phyloP scores from a whole-genome alignment of 1,140 invertebrate genomes.

The Drosophila ananassae region DNA sequence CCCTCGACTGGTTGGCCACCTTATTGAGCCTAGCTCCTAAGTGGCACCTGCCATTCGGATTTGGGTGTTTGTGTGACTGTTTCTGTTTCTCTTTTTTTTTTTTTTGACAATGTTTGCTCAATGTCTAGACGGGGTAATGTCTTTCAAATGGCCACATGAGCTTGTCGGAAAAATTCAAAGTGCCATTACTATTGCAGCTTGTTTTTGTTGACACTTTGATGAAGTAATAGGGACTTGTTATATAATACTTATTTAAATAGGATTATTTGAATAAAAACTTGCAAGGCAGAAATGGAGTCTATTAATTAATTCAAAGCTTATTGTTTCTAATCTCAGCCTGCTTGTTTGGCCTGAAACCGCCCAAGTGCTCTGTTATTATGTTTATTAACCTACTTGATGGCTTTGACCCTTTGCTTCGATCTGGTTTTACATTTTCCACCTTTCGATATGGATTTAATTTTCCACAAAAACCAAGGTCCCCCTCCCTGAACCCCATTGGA shows the following conservation, averaged over 20 bases:
- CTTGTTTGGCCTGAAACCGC: background rate
- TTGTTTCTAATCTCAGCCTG: background rate
- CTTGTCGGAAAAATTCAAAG: slow-evolving; percentile 70
- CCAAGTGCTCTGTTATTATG: slow-evolving; percentile 6
- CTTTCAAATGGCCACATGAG: slow-evolving; percentile 28
- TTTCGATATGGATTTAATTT: slow-evolving; percentile 22
- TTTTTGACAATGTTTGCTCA: slow-evolving; percentile 74
- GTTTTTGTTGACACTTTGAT: slow-evolving; percentile 19
- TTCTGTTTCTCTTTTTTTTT: slow-evolving; percentile 16
- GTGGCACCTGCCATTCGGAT: slow-evolving; percentile 70
- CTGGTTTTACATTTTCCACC: slow-evolving; percentile 2
- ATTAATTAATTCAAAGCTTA: background rate
- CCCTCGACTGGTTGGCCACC: slow-evolving; percentile 48
- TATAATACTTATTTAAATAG: background rate
- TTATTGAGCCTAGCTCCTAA: slow-evolving; percentile 56
- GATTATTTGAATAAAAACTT: too few species aligned
- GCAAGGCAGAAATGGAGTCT: background rate
- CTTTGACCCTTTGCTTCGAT: slow-evolving; percentile 27
- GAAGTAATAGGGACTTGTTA: background rate
- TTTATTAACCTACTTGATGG: slow-evolving; percentile 20
- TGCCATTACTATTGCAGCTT: slow-evolving; percentile 45
- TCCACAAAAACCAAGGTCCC: slow-evolving; percentile 24
- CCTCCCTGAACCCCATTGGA: slow-evolving; percentile 13
- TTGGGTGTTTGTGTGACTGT: background rate
- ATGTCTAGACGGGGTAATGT: slow-evolving; percentile 72